Evolutionary conservation across 2,888 invertebrate genomes (phyloP), one percentile per base, ranked within the genome.

Genomic region (Tridacna crocea): DNA sequence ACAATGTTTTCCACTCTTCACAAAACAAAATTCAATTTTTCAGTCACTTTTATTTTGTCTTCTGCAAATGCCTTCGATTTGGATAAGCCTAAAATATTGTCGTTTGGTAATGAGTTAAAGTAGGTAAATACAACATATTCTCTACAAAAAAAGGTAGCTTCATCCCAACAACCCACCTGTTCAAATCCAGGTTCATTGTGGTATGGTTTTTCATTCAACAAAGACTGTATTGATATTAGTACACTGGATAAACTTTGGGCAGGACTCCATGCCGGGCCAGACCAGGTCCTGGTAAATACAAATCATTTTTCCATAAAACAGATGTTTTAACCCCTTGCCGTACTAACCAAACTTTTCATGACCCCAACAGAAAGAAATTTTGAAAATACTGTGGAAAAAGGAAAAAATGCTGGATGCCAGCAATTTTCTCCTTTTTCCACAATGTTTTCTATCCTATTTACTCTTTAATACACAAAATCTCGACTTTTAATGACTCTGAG

Each of bases 181-280:
- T 74, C 74, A 74, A 95, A 96, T 36, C 96, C 96, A 27, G 96
- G 96, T 93, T 96, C 96, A 93, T 96, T 96, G 92, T 95, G 96
- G 91, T 96, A 96, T 10, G 96, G 96, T 87, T 96, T 95, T 85
- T 96, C 96, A 90, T 95, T 96, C 91, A 96, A 94, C 19, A 96
- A 92, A 58, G 96, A 96, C 94, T 96, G 96, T 80, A 96, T 95
- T 10, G 96, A 96, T 66, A 96, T 94, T 11, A 96, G 93, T 46
- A 96, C 94, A 88, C 95, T 95, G 11, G 95, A 95, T 48, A 96
- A 90, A 88, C 95, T 95, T 87, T 95, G 95, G 8, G 95, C 95
- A 6, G 96, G 95, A 88, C 95, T 95, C 96, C 96, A 96, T 0
- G 95, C 94, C 11, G 96, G 96, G 12, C 96, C 96, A 4, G 94